Base-by-base conservation (phyloP, 2,888 invertebrate species). In the Lagria hirta region DNA sequence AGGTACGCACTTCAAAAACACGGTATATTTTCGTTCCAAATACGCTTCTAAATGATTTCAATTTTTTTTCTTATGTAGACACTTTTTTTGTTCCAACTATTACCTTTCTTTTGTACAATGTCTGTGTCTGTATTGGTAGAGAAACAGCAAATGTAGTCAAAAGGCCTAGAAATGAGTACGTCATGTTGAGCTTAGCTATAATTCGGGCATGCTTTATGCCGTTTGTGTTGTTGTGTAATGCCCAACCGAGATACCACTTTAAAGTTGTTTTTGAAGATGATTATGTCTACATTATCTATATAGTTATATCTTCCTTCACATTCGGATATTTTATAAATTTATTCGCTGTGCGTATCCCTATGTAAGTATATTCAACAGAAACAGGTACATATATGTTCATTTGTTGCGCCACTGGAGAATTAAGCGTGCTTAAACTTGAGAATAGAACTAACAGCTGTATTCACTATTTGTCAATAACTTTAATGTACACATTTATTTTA, bases 141-240 rank as follows among this genome's bases (percentile, higher is more conserved):
- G 52, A 50, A 29, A 6, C 21, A 3, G 42, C 50, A 5, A 22
- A 20, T 2, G 27, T 33, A 26, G 15, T 50, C 4, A 35, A 34
- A 40, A 44, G 32, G 26, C 45, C 46, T 13, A 13, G 5, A 6
- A 7, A 18, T 5, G 16, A 1, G 7, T 27, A 13, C 13, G 20
- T 18, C 20, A 4, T 27, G 8, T 14, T 27, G 15, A 27, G 27
- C 14, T 11, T 6, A 1, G 4, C 16, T 2, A 5, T 14, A 13
- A 27, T 27, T 11, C 7, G 8, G n/a, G n/a, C n/a, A n/a, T n/a
- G n/a, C 16, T 13, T 27, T 12, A 8, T 27, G 2, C 27, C 27
- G 1, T 3, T 27, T 3, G 2, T 27, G 2, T n/a, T 27, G 3
- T 14, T 27, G 8, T 27, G 27, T 11, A 27, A 27, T 13, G 27